These are phyloP conservation scores for Catharus fuscescens DNA, from an alignment of 2,113 vertebrate species.

Conservation along the genomic window DNA sequence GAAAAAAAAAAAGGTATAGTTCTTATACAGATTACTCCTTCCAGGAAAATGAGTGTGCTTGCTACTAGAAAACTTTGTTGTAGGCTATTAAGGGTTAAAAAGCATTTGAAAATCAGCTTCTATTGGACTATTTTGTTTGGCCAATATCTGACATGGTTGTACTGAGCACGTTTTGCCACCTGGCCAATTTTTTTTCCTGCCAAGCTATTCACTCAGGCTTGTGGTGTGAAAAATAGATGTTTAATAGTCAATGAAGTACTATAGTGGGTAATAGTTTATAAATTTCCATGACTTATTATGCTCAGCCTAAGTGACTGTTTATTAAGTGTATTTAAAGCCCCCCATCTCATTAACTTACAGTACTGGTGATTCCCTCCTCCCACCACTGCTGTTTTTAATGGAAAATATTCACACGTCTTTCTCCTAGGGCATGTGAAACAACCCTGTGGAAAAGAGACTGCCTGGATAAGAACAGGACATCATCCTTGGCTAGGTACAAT, in stretches of 20 bases:
- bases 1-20: background rate
- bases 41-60: background rate
- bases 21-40: background rate
- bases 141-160: slow-evolving; percentile 65
- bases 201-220: slow-evolving; percentile 75
- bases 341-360: slow-evolving; percentile 68
- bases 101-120: slow-evolving; percentile 45
- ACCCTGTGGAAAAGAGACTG: slow-evolving; percentile 40
- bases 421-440: slow-evolving; percentile 35
- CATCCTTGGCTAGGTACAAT: slow-evolving; percentile 26
- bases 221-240: slow-evolving; percentile 76
- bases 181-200: slow-evolving; percentile 71
- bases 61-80: background rate
- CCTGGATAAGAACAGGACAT: slow-evolving; percentile 50
- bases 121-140: slow-evolving; percentile 70
- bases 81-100: slow-evolving; percentile 53
- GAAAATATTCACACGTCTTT: slow-evolving; percentile 67
- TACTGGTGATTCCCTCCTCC: slow-evolving; percentile 65
- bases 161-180: slow-evolving; percentile 71
- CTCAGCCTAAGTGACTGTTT: slow-evolving; percentile 69
- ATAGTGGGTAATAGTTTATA: slow-evolving; percentile 75
- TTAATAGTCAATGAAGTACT: slow-evolving; percentile 77
- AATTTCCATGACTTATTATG: slow-evolving; percentile 78
- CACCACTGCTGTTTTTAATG: slow-evolving; percentile 63
- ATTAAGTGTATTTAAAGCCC: slow-evolving; percentile 72